Conservation (phyloP, 2,888 invertebrate genomes). For the Polyommatus iphigenia region DNA sequence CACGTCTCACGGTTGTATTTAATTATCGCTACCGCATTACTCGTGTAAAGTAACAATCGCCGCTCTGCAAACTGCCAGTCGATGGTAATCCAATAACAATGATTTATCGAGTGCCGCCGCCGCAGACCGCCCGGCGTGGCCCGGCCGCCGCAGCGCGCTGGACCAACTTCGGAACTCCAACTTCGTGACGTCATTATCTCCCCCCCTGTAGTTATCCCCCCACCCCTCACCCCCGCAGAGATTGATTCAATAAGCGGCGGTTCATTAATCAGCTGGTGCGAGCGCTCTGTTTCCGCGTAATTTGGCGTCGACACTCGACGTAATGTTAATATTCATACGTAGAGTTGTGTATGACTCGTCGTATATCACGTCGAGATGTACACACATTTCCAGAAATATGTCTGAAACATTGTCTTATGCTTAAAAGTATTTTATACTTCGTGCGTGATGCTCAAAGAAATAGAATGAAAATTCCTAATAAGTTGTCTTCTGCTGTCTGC, state of each 20-base stretch:
- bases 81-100: constrained; percentile 15
- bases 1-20: background rate
- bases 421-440: background rate
- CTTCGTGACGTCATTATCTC: background rate
- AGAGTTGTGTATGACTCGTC: background rate
- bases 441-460: no score
- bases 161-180: background rate
- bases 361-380: background rate
- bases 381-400: background rate
- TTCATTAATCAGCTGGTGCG: constrained; percentile 14
- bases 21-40: background rate
- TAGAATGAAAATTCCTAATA: no score
- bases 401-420: background rate
- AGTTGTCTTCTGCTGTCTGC: background rate
- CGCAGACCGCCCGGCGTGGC: background rate
- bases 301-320: background rate
- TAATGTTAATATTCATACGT: constrained; percentile 4
- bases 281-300: constrained; percentile 4
- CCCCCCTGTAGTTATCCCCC: background rate
- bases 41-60: background rate
- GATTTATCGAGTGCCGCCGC: constrained; percentile 11
- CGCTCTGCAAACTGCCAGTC: background rate
- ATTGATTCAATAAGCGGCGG: background rate
- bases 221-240: background rate
- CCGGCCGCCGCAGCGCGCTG: background rate